phyloP scores from a whole-genome alignment of 2,888 invertebrate species.

The Rhagium mordax region DNA sequence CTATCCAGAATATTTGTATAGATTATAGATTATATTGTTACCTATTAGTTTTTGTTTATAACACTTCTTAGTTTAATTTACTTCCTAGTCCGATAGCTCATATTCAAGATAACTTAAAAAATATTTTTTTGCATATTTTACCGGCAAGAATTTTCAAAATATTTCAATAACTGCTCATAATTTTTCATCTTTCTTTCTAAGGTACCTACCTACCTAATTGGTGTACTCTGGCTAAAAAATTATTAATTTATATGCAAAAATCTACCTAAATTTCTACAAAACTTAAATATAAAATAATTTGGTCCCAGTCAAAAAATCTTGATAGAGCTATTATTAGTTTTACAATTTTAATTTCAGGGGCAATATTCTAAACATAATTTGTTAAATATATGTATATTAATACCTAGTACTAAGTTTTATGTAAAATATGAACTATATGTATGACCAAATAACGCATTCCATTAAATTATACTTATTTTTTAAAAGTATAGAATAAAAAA shows the following conservation, averaged over 20 bases:
- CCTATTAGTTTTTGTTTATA: background rate
- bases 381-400: background rate
- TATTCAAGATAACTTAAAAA: background rate
- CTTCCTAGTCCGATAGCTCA: background rate
- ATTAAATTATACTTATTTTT: background rate
- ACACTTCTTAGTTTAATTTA: background rate
- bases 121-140: too few relatives aligned
- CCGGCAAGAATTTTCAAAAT: too few relatives aligned
- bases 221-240: too few relatives aligned
- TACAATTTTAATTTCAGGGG: slow-evolving; percentile 1
- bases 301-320: background rate
- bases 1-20: background rate
- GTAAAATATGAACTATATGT: too few relatives aligned
- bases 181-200: too few relatives aligned
- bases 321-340: background rate
- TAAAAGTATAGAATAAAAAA: background rate
- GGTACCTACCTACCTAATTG: too few relatives aligned
- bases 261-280: background rate
- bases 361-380: background rate
- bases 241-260: too few relatives aligned
- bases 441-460: background rate
- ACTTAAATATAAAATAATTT: background rate
- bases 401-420: background rate
- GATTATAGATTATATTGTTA: too few relatives aligned
- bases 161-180: too few relatives aligned